phyloP scores from a whole-genome alignment of 2,797 vertebrate genomes.

The Semaprochilodus insignis region DNA sequence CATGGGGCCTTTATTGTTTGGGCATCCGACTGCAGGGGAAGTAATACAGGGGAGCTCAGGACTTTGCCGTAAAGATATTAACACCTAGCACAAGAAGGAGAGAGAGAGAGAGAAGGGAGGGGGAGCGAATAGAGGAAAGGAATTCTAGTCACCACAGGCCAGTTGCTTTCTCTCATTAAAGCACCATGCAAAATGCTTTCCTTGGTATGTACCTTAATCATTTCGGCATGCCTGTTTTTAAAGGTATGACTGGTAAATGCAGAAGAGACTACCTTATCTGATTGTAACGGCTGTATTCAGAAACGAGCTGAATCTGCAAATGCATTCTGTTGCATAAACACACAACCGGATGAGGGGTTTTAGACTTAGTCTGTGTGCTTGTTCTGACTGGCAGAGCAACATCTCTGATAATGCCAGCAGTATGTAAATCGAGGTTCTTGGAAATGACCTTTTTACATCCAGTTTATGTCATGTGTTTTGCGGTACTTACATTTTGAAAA shows the following conservation, averaged over 20 bases:
- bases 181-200: slow-evolving; percentile 20
- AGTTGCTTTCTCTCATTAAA: slow-evolving; percentile 37
- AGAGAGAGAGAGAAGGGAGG: slow-evolving; percentile 24
- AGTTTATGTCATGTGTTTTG: too few species aligned
- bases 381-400: slow-evolving; percentile 37
- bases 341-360: slow-evolving; percentile 4
- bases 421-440: slow-evolving; percentile 21
- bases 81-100: slow-evolving; percentile 39
- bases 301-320: slow-evolving; percentile 10
- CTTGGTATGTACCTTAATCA: slow-evolving; percentile 12
- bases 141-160: slow-evolving; percentile 45
- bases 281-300: slow-evolving; percentile 1
- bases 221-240: slow-evolving; percentile 23
- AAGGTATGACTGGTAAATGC: neutral
- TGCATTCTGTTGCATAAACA: slow-evolving; percentile 25
- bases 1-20: slow-evolving; percentile 37
- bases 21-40: slow-evolving; percentile 50
- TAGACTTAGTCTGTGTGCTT: slow-evolving; percentile 32
- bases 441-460: neutral
- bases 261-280: slow-evolving; percentile 15
- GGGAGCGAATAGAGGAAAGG: slow-evolving; percentile 26
- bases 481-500: too few species aligned
- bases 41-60: slow-evolving; percentile 48
- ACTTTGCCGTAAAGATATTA: slow-evolving; percentile 53
- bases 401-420: slow-evolving; percentile 7